Evolutionary conservation across 2,888 invertebrate genomes (phyloP), one percentile per base, ranked within the genome.

Genomic region (Andrena praecox): DNA sequence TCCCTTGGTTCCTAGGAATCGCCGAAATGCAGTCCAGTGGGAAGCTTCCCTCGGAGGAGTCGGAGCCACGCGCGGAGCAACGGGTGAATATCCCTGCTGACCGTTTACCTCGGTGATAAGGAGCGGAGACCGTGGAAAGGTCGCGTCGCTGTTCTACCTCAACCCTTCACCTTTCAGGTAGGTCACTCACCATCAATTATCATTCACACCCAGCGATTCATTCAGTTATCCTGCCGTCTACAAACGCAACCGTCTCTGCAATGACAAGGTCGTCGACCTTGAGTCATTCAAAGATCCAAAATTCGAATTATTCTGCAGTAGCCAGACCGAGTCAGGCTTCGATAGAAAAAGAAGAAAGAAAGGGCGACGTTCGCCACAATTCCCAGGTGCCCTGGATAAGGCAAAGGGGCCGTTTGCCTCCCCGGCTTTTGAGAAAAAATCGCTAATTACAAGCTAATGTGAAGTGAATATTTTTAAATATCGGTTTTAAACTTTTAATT

Each of bases 91-190:
- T 63, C 50, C 69, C 20, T 4, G 16, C 59, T 76, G 67, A 67
- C 63, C 83, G 10, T 83, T 83, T 73, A 78, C 79, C 84, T 72
- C 73, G 67, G 73, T 73, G 83, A 84, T 84, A 84, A 84, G 76
- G 71, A 70, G 42, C 31, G 50, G 48, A 66, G 52, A 69, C 73
- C 62, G 71, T 48, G 62, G 63, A 68, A 64, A 77, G 79, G 72
- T 77, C 83, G 81, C 72, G 70, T 48, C 54, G n/a, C 42, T 59
- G 67, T 10, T 56, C 56, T 81, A 75, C 74, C 59, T 20, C 78
- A 80, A 85, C 86, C 78, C 81, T 86, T 79, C 63, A 77, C 84
- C 80, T 86, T 86, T 81, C 42, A 48, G 27, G 5, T 63, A 20
- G 59, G 66, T 83, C 76, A 56, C 33, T 60, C 64, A 59, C 72